A percentile compares a stretch with the other conserved stretches of the same genome.
These are phyloP conservation scores for Cataglyphis hispanica DNA, from an alignment of 1,140 invertebrate species.

Conservation along the genomic window DNA sequence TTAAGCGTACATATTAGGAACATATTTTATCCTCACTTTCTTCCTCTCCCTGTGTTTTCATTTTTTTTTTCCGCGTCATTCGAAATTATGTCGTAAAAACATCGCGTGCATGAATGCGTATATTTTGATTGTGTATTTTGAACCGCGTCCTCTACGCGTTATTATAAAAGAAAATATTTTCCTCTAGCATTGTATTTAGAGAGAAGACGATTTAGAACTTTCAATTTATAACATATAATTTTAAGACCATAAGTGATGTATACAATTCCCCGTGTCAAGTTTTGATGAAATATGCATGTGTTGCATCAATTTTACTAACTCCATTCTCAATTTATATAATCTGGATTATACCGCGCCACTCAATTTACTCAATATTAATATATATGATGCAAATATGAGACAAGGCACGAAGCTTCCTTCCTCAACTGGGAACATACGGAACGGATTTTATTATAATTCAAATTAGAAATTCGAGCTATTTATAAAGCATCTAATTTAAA, in stretches of 20 bases:
- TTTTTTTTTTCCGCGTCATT: neutral
- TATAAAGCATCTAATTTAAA: slow-evolving; percentile 4
- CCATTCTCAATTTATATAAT: slow-evolving; percentile 36
- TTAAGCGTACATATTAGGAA: neutral
- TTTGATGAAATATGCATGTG: neutral
- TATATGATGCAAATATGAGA: neutral
- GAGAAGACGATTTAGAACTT: neutral
- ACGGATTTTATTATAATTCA: neutral
- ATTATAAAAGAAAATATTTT: neutral
- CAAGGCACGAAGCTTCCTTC: slow-evolving; percentile 11
- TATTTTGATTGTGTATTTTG: slow-evolving; percentile 18
- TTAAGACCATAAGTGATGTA: neutral
- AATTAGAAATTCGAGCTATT: slow-evolving; percentile 15
- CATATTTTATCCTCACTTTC: neutral
- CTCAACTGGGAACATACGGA: neutral
- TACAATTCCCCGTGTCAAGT: neutral
- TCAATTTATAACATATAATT: neutral
- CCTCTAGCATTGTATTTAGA: neutral
- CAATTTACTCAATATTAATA: slow-evolving; percentile 16
- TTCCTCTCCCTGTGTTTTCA: neutral
- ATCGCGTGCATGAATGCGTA: neutral
- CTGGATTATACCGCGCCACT: neutral
- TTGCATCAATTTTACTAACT: neutral
- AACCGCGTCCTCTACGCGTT: neutral
- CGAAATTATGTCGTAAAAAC: slow-evolving; percentile 7